These are phyloP conservation scores for Pteromalus puparum DNA, from an alignment of 1,140 invertebrate species.

Conservation along the genomic window DNA sequence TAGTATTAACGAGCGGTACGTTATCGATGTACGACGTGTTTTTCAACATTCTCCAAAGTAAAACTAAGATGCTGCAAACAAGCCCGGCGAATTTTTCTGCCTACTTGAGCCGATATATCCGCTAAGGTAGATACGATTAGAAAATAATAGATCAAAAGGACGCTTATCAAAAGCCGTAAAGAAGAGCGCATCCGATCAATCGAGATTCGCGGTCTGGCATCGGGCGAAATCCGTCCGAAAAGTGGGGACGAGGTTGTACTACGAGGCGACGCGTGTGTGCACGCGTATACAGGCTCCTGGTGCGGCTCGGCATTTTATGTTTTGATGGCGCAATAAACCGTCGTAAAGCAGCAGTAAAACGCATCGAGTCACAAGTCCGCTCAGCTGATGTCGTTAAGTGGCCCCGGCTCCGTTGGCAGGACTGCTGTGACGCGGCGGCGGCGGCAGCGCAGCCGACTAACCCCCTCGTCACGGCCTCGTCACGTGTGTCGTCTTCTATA, in stretches of 20 bases:
- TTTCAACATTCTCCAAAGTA: not conserved
- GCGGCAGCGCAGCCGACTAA: constrained; percentile 23
- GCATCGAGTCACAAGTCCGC: constrained; percentile 75
- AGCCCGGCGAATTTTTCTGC: not conserved
- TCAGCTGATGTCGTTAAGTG: constrained; percentile 71
- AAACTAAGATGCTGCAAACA: not conserved
- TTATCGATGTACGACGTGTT: not conserved
- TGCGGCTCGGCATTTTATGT: constrained; percentile 72
- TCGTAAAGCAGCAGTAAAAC: constrained; percentile 75
- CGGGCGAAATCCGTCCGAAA: constrained; percentile 53
- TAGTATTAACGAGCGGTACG: not conserved
- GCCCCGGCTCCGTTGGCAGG: constrained; percentile 60
- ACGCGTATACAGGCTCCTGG: constrained; percentile 62
- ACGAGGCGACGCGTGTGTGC: constrained; percentile 27
- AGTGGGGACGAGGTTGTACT: not conserved
- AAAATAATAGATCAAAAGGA: no score
- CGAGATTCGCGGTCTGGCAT: constrained; percentile 36
- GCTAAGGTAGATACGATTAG: no score
- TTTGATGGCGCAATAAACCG: constrained; percentile 76
- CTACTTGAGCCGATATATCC: not conserved
- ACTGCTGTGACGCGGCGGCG: constrained; percentile 50
- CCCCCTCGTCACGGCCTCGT: constrained; percentile 38
- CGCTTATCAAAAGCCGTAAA: not conserved
- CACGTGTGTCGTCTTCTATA: constrained; percentile 32
- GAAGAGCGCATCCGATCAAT: no score